These are phyloP conservation scores for Astyanax mexicanus DNA, from an alignment of 2,797 vertebrate genomes.

Conservation along the genomic window DNA sequence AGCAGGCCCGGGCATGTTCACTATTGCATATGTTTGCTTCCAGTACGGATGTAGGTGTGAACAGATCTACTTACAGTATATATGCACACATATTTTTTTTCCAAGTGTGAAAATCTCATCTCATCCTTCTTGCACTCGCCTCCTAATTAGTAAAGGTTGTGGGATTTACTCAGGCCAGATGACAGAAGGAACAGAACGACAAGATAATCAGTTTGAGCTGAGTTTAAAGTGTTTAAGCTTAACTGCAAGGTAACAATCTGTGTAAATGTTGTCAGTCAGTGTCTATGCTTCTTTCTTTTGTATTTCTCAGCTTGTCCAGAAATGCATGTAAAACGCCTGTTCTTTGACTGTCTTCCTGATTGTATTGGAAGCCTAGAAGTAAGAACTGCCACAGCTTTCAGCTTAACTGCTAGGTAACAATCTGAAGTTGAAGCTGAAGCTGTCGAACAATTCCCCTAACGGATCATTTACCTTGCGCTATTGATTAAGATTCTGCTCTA, in stretches of 20 bases:
- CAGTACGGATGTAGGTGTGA: constrained; percentile 40
- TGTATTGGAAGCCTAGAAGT: no score
- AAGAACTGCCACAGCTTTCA: no score
- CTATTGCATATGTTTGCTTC: constrained; percentile 20
- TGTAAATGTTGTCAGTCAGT: no score
- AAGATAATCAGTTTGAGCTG: neutral
- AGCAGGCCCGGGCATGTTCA: constrained; percentile 50
- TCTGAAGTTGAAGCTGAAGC: neutral
- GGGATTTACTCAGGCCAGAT: constrained; percentile 1
- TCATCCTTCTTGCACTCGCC: constrained; percentile 16
- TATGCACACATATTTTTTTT: constrained; percentile 23
- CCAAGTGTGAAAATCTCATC: constrained; percentile 38
- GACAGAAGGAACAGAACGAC: constrained; percentile 2
- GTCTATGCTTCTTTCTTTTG: no score
- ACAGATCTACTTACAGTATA: constrained; percentile 34
- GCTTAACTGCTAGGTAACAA: constrained; percentile 20
- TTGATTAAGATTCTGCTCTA: neutral
- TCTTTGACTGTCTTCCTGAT: no score
- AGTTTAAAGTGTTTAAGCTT: constrained; percentile 30
- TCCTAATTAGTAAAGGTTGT: constrained; percentile 40
- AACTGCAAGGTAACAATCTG: constrained; percentile 8
- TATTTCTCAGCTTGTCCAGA: no score
- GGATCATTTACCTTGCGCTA: neutral
- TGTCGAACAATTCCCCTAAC: neutral
- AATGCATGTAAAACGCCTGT: no score